These are phyloP conservation scores for Oryzaephilus surinamensis DNA, from an alignment of 1,140 invertebrate species.

Conservation along the genomic window DNA sequence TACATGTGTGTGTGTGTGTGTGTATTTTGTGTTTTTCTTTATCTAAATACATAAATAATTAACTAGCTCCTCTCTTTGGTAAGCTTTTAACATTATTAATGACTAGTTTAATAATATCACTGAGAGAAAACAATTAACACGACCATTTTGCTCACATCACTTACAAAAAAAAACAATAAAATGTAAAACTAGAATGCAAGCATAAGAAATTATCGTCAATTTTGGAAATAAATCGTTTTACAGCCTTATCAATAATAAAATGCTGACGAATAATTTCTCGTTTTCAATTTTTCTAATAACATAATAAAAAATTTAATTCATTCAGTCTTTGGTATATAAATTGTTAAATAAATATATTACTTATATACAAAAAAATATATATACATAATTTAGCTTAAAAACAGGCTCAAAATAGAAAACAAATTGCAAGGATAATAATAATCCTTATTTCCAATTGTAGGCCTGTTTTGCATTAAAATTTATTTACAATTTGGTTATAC, in stretches of 20 bases:
- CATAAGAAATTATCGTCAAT: slow-evolving; percentile 9
- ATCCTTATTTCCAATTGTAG: neutral
- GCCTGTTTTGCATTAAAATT: neutral
- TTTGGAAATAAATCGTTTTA: slow-evolving; percentile 7
- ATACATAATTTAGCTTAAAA: slow-evolving; percentile 14
- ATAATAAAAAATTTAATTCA: slow-evolving; percentile 23
- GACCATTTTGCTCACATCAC: slow-evolving; percentile 15
- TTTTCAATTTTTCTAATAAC: slow-evolving; percentile 3
- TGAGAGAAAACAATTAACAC: slow-evolving; percentile 17
- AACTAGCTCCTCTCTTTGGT: slow-evolving; percentile 36
- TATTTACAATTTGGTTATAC: slow-evolving; percentile 19
- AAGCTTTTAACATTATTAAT: slow-evolving; percentile 31
- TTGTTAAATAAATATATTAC: slow-evolving; percentile 27
- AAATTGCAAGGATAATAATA: too few species aligned
- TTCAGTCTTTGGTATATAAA: slow-evolving; percentile 33
- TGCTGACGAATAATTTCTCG: slow-evolving; percentile 6
- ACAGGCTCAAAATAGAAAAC: slow-evolving; percentile 5
- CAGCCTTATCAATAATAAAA: slow-evolving; percentile 20
- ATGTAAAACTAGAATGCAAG: slow-evolving; percentile 3
- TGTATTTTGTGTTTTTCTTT: slow-evolving; percentile 18
- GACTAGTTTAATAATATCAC: slow-evolving; percentile 36
- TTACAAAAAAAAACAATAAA: slow-evolving; percentile 8
- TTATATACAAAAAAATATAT: slow-evolving; percentile 24
- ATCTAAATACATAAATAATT: slow-evolving; percentile 27
- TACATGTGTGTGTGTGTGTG: slow-evolving; percentile 5